These are phyloP conservation scores for Arvicanthis niloticus DNA, from an alignment of 2,113 vertebrate genomes.

Conservation along the genomic window DNA sequence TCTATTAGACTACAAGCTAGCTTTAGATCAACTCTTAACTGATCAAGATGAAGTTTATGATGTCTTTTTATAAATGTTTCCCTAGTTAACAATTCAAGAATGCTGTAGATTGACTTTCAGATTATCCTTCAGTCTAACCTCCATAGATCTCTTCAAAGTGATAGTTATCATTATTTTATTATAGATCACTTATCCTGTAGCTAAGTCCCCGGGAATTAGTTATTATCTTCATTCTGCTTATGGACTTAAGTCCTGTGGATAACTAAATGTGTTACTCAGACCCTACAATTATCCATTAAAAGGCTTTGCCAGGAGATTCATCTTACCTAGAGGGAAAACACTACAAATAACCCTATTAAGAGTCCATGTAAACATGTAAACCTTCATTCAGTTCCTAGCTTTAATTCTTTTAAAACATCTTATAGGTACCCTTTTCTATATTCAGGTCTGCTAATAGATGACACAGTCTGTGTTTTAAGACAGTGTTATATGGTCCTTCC, in stretches of 20 bases:
- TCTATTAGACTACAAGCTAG: background rate
- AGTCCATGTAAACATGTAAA: background rate
- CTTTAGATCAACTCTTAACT: background rate
- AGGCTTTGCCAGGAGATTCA: background rate
- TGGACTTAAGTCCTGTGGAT: background rate
- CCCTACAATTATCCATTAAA: background rate
- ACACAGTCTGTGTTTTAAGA: background rate
- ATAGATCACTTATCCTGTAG: background rate
- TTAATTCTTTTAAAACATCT: background rate
- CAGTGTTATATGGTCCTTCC: background rate
- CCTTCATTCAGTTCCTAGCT: background rate
- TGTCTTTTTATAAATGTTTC: background rate
- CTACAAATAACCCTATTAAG: background rate
- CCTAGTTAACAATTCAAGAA: background rate
- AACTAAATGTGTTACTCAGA: background rate
- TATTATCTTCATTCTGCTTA: background rate
- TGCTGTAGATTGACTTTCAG: background rate
- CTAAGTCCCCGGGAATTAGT: background rate
- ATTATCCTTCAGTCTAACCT: background rate
- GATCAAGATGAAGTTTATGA: background rate
- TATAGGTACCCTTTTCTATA: background rate
- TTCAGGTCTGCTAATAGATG: background rate
- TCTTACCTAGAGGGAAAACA: background rate
- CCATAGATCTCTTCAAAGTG: background rate
- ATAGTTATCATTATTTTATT: background rate